Base-by-base conservation (phyloP, 2,888 invertebrate species). In the Dasysyrphus tricinctus region DNA sequence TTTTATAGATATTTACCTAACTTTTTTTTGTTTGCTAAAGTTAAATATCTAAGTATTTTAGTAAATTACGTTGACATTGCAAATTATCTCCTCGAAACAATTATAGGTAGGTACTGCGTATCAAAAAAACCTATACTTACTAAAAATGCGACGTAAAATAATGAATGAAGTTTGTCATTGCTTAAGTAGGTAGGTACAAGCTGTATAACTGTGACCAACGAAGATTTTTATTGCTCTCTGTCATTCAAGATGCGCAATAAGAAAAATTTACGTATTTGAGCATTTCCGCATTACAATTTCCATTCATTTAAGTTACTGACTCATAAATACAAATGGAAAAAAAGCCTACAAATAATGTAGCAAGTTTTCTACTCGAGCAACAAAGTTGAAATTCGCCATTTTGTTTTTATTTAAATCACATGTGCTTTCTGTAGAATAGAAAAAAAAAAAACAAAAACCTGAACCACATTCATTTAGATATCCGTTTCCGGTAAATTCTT, bases 211-310 rank as follows among this genome's bases (percentile, higher is more conserved):
- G 32, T 49, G 49, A 49, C 34, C 34, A 34, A 49, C 14, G 19
- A 37, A 67, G 14, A 39, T n/a, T n/a, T n/a, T 63, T 63, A 7
- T 51, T 24, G 39, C 5, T 14, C 2, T 19, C 16, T 39, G 29
- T 54, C 39, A 29, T 42, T 54, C 39, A n/a, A 39, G 54, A 69
- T 69, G 69, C 39, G 69, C 69, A 69, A 69, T 39, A 54, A 11
- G 7, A 29, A 69, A 49, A 65, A 65, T 39, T 6, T 69, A 42
- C 69, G 29, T 42, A 69, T 69, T 69, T 70, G 49, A 74, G 70
- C 70, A 85, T 70, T 85, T 85, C 77, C 81, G 73, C 70, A 78
- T 80, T 42, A 81, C 56, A 72, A 54, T 84, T 80, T 79, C 47
- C 47, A 67, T 16, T 34, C 29, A 42, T 69, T 51, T 29, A n/a